Evolutionary conservation across 1,140 invertebrate genomes (phyloP).

Genomic region (Pygmarrhopalites habei): DNA sequence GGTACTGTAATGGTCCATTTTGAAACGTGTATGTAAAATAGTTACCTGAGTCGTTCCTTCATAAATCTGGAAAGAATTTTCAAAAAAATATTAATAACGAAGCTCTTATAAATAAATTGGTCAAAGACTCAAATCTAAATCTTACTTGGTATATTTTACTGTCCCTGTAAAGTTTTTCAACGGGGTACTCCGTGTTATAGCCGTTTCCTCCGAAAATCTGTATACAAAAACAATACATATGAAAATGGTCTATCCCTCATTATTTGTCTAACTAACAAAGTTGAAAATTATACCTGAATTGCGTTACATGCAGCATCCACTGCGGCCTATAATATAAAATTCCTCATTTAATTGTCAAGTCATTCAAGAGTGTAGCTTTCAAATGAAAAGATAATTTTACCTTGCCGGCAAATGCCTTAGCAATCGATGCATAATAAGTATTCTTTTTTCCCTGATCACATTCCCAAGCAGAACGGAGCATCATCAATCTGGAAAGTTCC

Average conservation of each 20-base stretch:
- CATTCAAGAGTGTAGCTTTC: too few relatives aligned
- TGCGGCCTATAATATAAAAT: too few relatives aligned
- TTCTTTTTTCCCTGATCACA: constrained; percentile 74
- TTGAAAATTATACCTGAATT: constrained; percentile 50
- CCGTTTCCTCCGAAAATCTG: constrained; percentile 93
- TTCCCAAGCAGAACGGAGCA: constrained; percentile 81
- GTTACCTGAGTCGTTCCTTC: constrained; percentile 95
- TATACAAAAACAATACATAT: neutral
- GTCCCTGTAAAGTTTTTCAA: constrained; percentile 97
- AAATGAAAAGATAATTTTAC: too few relatives aligned
- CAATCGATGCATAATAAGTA: constrained; percentile 82
- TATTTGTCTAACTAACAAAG: neutral
- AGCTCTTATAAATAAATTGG: too few relatives aligned
- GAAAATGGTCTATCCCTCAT: too few relatives aligned
- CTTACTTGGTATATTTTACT: too few relatives aligned
- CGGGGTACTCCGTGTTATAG: constrained; percentile 95
- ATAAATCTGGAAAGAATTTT: constrained; percentile 98
- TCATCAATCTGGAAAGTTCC: constrained; percentile 78
- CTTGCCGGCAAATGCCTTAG: constrained; percentile 86
- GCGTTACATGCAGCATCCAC: constrained; percentile 94
- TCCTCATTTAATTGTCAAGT: too few relatives aligned
- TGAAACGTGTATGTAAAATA: too few relatives aligned
- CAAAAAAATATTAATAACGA: too few relatives aligned
- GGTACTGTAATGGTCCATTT: too few relatives aligned
- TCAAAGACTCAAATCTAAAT: too few relatives aligned